These are phyloP conservation scores for Piaya cayana DNA, from an alignment of 2,113 vertebrate genomes.

Conservation along the genomic window DNA sequence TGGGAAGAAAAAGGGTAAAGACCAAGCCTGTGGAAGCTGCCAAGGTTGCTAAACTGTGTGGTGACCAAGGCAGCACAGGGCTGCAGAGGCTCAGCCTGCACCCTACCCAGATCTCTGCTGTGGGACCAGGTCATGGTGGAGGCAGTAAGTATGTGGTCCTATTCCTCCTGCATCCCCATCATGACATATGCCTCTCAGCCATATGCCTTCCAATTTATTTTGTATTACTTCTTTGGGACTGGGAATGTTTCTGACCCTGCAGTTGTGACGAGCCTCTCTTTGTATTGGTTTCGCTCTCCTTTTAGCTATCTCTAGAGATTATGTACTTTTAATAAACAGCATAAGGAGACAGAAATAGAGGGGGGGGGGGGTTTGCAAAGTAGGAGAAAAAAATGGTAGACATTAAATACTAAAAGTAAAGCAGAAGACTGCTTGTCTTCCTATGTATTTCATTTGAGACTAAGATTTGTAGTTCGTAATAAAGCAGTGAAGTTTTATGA, in stretches of 20 bases:
- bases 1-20: background rate
- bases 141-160: background rate
- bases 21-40: background rate
- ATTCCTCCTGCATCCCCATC: background rate
- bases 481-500: constrained; percentile 22
- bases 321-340: background rate
- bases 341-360: background rate
- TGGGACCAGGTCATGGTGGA: background rate
- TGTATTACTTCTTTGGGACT: background rate
- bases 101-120: background rate
- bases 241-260: background rate
- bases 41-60: background rate
- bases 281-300: background rate
- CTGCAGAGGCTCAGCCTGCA: background rate
- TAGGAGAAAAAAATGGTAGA: background rate
- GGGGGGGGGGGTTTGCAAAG: no score
- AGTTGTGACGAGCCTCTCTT: background rate
- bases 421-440: background rate
- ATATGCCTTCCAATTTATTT: background rate
- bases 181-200: background rate
- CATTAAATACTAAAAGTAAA: background rate
- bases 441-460: background rate
- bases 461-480: background rate
- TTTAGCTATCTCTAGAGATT: background rate
- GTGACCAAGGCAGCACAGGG: fast-evolving